Percentiles rank a stretch among this genome's conserved stretches.
Evolutionary conservation across 2,113 vertebrate species (phyloP).

Genomic region (Varanus salvator): DNA sequence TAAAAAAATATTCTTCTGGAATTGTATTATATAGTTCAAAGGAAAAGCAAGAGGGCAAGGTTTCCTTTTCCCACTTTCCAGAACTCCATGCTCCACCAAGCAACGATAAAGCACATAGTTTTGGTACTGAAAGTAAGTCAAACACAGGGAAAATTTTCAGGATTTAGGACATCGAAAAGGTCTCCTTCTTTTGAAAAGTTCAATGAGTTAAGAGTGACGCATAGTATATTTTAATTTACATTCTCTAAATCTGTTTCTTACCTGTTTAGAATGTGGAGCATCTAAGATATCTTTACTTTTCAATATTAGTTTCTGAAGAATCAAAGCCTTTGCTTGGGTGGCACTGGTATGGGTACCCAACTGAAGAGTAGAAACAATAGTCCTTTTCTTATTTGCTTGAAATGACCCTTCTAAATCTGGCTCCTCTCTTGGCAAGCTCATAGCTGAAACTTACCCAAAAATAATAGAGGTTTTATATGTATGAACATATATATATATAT

Average conservation of each 20-base stretch:
- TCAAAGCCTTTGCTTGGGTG: slow-evolving; percentile 63
- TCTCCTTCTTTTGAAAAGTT: neutral
- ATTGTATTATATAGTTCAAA: neutral
- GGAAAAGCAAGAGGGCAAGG: neutral
- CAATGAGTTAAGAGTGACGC: neutral
- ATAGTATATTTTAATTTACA: neutral
- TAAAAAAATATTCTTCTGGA: too few relatives aligned
- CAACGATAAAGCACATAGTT: neutral
- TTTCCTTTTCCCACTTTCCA: neutral
- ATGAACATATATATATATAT: too few relatives aligned
- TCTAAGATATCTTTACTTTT: slow-evolving; percentile 65
- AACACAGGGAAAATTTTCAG: neutral
- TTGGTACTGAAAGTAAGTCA: neutral
- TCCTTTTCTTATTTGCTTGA: slow-evolving; percentile 17
- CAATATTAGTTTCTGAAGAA: slow-evolving; percentile 68
- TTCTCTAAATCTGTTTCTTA: slow-evolving; percentile 18
- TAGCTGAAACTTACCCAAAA: neutral
- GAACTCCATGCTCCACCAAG: too few relatives aligned
- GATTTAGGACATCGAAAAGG: neutral
- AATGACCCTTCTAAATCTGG: neutral
- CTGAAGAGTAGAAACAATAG: slow-evolving; percentile 60
- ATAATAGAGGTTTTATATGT: neutral
- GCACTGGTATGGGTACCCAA: slow-evolving; percentile 59
- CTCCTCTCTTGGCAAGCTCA: neutral
- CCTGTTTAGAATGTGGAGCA: slow-evolving; percentile 63